Evolutionary conservation across 2,113 vertebrate species (phyloP).

Genomic region (Peromyscus californicus): DNA sequence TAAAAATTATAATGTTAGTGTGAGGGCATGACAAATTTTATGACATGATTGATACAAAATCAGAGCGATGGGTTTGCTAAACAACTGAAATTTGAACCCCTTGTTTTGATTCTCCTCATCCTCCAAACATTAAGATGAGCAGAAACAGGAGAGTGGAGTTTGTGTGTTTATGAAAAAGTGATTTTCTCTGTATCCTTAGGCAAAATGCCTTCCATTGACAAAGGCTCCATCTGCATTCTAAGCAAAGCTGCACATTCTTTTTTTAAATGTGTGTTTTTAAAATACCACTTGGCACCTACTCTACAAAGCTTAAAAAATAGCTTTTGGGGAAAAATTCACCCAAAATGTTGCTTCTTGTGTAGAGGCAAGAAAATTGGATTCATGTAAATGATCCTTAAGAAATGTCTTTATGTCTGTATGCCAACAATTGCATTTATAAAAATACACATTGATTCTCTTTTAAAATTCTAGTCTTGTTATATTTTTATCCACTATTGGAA

Average conservation of each 20-base stretch:
- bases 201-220: conserved; percentile 80
- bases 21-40: conserved; percentile 42
- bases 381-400: conserved; percentile 77
- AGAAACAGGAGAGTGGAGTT: conserved; percentile 65
- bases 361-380: conserved; percentile 78
- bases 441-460: conserved; percentile 74
- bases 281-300: conserved; percentile 82
- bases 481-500: conserved; percentile 68
- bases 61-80: conserved; percentile 14
- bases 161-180: conserved; percentile 71
- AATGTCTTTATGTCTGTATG: conserved; percentile 75
- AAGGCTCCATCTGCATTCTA: conserved; percentile 80
- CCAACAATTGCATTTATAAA: conserved; percentile 76
- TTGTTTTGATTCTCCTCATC: conserved; percentile 11
- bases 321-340: conserved; percentile 73
- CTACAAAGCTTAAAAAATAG: conserved; percentile 82
- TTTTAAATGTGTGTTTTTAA: conserved; percentile 84
- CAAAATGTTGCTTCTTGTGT: conserved; percentile 80
- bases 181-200: conserved; percentile 81
- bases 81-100: not conserved
- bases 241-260: conserved; percentile 79
- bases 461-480: conserved; percentile 63
- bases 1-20: conserved; percentile 11
- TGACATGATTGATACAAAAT: not conserved
- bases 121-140: conserved; percentile 62